phyloP scores from a whole-genome alignment of 1,140 invertebrate genomes.

The Bathynomus jamesi region DNA sequence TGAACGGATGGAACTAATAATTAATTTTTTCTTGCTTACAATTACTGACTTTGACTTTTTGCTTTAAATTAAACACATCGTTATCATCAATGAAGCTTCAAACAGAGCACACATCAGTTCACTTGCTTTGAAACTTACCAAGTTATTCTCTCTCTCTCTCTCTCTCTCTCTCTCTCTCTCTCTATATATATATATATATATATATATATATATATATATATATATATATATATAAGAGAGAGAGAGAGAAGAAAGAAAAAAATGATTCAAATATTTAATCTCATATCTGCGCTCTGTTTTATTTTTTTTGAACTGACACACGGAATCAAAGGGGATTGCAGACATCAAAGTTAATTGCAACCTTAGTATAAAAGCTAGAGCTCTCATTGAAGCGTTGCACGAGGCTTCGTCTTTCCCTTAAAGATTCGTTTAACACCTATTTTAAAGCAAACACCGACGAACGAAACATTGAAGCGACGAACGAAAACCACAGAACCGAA shows the following conservation, averaged over 20 bases:
- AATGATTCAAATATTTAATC: not conserved
- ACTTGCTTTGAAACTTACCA: too few species aligned
- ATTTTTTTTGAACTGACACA: not conserved
- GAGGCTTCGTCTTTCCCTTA: not conserved
- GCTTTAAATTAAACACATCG: too few species aligned
- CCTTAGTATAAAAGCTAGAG: not conserved
- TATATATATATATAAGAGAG: constrained; percentile 9
- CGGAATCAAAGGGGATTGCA: not conserved
- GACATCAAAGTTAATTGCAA: not conserved
- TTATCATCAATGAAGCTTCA: too few species aligned
- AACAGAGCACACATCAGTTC: too few species aligned
- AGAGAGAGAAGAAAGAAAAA: not conserved
- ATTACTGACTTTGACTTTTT: too few species aligned
- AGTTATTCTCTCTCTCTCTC: too few species aligned
- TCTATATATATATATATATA: constrained; percentile 12
- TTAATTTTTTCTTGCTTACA: too few species aligned
- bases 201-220: constrained; percentile 10
- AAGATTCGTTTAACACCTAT: not conserved
- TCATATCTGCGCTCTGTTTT: not conserved
- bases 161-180: too few species aligned
- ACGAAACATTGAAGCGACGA: not conserved
- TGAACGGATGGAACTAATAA: too few species aligned
- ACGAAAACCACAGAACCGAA: not conserved
- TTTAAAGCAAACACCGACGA: not conserved
- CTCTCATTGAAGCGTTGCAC: not conserved